Base-by-base conservation (phyloP, 2,797 vertebrate species). In the Threskiornis aethiopicus region DNA sequence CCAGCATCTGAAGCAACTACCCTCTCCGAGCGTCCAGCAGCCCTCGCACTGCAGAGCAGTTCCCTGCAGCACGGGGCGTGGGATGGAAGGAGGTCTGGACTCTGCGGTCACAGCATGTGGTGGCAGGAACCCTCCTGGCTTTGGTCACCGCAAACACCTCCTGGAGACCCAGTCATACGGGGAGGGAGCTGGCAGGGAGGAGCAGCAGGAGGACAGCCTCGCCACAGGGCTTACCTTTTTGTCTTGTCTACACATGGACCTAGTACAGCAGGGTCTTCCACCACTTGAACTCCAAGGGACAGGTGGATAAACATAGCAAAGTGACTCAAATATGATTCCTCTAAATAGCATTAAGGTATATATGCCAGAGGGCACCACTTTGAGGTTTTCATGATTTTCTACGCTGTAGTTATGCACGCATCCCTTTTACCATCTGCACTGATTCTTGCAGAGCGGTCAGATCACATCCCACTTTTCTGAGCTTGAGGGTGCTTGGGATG, bases 321-420 rank as follows among this genome's bases (percentile, higher is more conserved):
- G 29, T 17, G 62, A 59, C 35, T 84, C 46, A 75, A 16, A n/a
- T 7, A 28, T 3, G 26, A 57, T 29, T 83, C 26, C 52, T 83
- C 75, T 39, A 25, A 87, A 47, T 2, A 42, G 18, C 2, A 2
- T 46, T 35, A 75, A 85, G 49, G 61, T 31, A 37, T 16, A 55
- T 89, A 75, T 93, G 61, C 33, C 54, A 59, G 52, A 84, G 16
- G 59, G 55, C 39, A 87, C 22, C 67, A 35, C 66, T 79, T 44
- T 2, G 61, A 81, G 46, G 41, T 78, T 89, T 61, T 58, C 3
- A 4, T 20, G 25, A 64, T 85, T 85, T 87, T 81, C 44, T 57
- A 0, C 1, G 0, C n/a, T 3, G 3, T 8, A 49, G 37, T 75
- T 67, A 81, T 0, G 1, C 29, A 39, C 0, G 0, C 31, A 33